A percentile compares a stretch with the other conserved stretches of the same genome.
phyloP scores from a whole-genome alignment of 2,888 invertebrate genomes.

The Ypsolopha sequella region DNA sequence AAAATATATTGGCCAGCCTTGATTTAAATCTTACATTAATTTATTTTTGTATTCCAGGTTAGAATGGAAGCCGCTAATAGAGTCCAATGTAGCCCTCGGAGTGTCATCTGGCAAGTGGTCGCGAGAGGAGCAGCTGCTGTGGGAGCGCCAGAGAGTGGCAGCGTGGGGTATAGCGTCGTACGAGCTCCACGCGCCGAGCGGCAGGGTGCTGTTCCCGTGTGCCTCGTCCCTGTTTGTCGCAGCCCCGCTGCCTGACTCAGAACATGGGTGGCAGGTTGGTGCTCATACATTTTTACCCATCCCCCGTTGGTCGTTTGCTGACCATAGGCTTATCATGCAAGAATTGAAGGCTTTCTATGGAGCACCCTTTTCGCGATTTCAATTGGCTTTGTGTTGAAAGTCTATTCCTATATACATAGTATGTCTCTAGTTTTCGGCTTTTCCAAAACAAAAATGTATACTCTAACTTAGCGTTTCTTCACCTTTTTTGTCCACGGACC shows the following conservation, averaged over 20 bases:
- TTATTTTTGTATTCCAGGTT: constrained; percentile 52
- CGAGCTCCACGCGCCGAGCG: constrained; percentile 84
- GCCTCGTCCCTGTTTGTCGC: constrained; percentile 91
- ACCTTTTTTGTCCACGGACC: too few species aligned
- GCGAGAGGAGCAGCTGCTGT: constrained; percentile 89
- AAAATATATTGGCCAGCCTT: not conserved
- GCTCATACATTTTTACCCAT: too few species aligned
- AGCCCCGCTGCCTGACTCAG: constrained; percentile 24
- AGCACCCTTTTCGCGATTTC: too few species aligned
- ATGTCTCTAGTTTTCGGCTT: too few species aligned
- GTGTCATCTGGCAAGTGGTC: constrained; percentile 76
- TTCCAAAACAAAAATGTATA: too few species aligned
- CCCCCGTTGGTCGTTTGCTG: too few species aligned
- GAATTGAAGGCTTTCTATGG: too few species aligned
- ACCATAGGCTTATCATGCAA: too few species aligned
- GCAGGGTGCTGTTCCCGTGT: constrained; percentile 92
- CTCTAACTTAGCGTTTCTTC: too few species aligned
- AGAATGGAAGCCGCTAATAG: constrained; percentile 86
- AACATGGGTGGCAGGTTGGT: constrained; percentile 14
- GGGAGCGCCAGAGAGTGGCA: constrained; percentile 92
- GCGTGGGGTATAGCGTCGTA: constrained; percentile 96
- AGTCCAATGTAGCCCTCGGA: constrained; percentile 76
- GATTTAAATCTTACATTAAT: not conserved
- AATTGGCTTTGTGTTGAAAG: too few species aligned
- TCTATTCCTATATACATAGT: too few species aligned